phyloP scores from a whole-genome alignment of 2,113 vertebrate species.

The Catharus bicknelli region DNA sequence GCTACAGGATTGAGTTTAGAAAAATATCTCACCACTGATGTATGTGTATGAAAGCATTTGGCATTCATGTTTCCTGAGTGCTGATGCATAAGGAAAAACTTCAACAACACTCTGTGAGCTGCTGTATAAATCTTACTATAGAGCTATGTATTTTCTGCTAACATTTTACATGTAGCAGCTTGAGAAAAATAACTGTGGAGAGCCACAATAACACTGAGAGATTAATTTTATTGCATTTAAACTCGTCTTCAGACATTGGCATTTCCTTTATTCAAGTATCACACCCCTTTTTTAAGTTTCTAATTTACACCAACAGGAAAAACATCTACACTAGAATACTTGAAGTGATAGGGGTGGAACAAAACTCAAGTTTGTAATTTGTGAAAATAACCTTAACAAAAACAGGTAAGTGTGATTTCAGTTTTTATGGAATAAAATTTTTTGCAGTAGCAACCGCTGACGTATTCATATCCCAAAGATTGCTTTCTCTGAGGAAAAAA shows the following conservation, averaged over 20 bases:
- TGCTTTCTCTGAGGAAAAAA: background rate
- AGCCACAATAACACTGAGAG: background rate
- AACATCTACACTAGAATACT: background rate
- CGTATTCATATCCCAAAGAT: background rate
- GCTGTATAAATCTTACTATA: background rate
- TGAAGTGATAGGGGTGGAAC: background rate
- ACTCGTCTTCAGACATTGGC: background rate
- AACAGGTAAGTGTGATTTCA: background rate
- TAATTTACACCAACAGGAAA: background rate
- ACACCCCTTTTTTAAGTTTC: background rate
- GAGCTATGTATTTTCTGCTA: background rate
- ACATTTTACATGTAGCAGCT: background rate
- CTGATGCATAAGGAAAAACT: background rate
- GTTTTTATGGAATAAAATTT: background rate
- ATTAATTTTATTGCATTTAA: background rate
- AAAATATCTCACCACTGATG: background rate
- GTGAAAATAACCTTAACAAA: background rate
- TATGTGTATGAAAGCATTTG: background rate
- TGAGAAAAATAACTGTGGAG: background rate
- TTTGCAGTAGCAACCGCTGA: background rate
- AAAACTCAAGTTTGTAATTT: background rate
- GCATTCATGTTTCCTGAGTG: background rate
- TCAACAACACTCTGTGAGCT: background rate
- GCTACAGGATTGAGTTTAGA: background rate
- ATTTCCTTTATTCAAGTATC: background rate